Base-by-base conservation (phyloP, 2,797 vertebrate species). In the Polyboroides typus region DNA sequence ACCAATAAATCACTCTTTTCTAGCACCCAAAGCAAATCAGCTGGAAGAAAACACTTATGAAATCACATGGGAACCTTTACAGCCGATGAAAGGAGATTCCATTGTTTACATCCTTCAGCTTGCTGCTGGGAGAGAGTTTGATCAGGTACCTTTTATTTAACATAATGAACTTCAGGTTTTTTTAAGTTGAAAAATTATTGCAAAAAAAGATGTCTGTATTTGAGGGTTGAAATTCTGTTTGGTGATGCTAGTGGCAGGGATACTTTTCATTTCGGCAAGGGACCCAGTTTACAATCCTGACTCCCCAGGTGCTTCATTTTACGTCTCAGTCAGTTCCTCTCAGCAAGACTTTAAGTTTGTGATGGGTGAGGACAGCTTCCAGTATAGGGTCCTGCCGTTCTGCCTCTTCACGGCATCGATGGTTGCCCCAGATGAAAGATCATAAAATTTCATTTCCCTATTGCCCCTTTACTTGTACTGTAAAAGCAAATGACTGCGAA, bases 51-150 rank as follows among this genome's bases (percentile, higher is more conserved):
- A 97, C 83, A 84, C 81, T 81, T 99, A 97, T 29, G 98, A 98
- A 87, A 97, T 99, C 93, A 98, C 98, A 27, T 99, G 98, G 98
- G 98, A 98, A 40, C 91, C 98, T 90, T 88, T 98, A 67, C 98
- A 97, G 50, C 98, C 98, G 3, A 98, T 98, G 97, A 98, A 97
- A 97, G 98, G 98, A 95, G 98, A 99, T 94, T 95, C 98, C 85
- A 98, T 99, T 94, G 95, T 99, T 97, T 99, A 98, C 97, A 98
- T 95, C 83, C 97, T 99, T 95, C 98, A 98, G 80, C 96, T 98
- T 64, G 94, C 97, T 96, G 97, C 93, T 86, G 98, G 98, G 75
- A 98, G 98, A 96, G 98, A 98, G 90, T 93, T 97, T 81, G 98
- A 98, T 83, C 97, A 98, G 98, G 98, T 99, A 98, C 56, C 42